Base-by-base conservation (phyloP, 2,888 invertebrate genomes). In the Himalopsyche japonica region DNA sequence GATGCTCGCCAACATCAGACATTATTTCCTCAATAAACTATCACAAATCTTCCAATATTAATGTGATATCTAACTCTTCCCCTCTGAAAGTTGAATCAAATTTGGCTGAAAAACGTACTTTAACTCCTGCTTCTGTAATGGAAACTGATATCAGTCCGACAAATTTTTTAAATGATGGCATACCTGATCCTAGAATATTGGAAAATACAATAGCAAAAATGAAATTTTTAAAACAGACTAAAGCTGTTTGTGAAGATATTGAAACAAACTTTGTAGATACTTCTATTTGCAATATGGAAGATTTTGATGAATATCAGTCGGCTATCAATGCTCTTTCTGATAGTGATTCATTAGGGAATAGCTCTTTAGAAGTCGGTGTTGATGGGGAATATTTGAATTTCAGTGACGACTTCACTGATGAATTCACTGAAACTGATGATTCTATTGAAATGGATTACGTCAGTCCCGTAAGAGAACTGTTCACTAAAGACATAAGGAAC, bases 321-420 rank as follows among this genome's bases (percentile, higher is more conserved):
- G 81, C 64, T 32, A 20, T 49, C 10, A 47, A 80, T 2, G 24
- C 48, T 20, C 15, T 49, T 18, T 37, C 79, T 34, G 47, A 27
- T 34, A 47, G 34, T n/a, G 79, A 30, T 47, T 57, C 77, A 12
- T 47, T 37, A 18, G 70, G 79, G 5, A 82, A 82, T 32, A 70
- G n/a, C 10, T 84, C 84, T 18, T 30, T 86, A 43, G 80, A 82
- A 30, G 27, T 83, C 10, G 79, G 76, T 7, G 57, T 37, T n/a
- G 81, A 82, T 4, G 92, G 92, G 0, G 92, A 91, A 87, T 92
- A 92, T 87, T 91, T 91, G n/a, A 92, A 92, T 86, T 92, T 92
- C 79, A 89, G 89, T 76, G 92, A 91, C 6, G 90, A 90, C 27
- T 88, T 89, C 86, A 70, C 24, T 76, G 92, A 91, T 7, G 90